Evolutionary conservation across 2,888 invertebrate genomes (phyloP), one percentile per base, ranked within the genome.

Genomic region (Apotomis capreana): DNA sequence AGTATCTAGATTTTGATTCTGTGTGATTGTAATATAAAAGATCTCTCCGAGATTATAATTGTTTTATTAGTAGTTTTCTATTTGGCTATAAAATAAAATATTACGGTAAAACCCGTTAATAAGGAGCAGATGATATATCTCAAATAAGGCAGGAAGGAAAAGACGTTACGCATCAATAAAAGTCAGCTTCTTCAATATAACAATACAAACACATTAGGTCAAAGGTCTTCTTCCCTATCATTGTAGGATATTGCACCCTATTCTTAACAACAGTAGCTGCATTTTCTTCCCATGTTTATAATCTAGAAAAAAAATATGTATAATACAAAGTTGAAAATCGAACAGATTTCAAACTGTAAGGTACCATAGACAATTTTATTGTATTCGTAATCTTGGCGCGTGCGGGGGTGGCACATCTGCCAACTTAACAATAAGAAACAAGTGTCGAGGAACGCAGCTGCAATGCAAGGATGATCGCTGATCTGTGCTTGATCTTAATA

Each of bases 361-460:
- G 26, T 46, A 46, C 55, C 65, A 46, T 65, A 65, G 65, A 65
- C 55, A 65, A 65, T 57, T 65, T 37, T 52, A 15, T 55, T 64
- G 54, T 68, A 59, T 68, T 58, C 51, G 37, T 68, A 67, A 67
- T 64, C 61, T 68, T 74, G 79, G 78, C 84, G 80, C 83, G 84
- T 83, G 84, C 84, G 80, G 74, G 77, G 79, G 80, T 68, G 80
- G 73, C 70, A 65, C 74, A 71, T 71, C 74, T 74, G 74, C 74
- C 68, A 57, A 67, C 61, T 70, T 74, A 76, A 73, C 70, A 68
- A 55, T 68, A 57, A 60, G 64, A 61, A 44, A 79, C 81, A 81
- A 80, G 80, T 80, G 81, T 76, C 78, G 76, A 76, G 69, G 74
- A 76, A 77, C 67, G 80, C 84, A 84, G 81, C 82, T 83, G 84